phyloP scores from a whole-genome alignment of 1,140 invertebrate genomes.

The Camponotus floridanus region DNA sequence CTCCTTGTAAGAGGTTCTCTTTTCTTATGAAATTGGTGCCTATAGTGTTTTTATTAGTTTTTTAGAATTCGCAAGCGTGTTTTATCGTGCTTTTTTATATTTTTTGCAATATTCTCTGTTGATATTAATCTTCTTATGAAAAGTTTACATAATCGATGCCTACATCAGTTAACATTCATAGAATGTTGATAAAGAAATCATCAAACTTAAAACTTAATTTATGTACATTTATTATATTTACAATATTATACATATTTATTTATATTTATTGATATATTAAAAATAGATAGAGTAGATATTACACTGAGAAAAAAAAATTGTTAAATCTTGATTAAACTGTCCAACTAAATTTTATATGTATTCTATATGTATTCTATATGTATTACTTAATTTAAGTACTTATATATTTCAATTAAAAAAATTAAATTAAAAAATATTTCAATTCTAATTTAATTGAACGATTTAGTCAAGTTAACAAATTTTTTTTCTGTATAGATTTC shows the following conservation, averaged over 20 bases:
- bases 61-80: neutral
- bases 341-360: too few relatives aligned
- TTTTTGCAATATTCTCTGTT: neutral
- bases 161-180: slow-evolving; percentile 9
- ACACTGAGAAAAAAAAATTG: too few relatives aligned
- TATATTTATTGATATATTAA: neutral
- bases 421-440: too few relatives aligned
- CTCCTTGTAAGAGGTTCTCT: neutral
- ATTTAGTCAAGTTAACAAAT: too few relatives aligned
- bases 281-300: neutral
- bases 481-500: neutral
- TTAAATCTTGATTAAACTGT: too few relatives aligned
- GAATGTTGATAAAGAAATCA: neutral
- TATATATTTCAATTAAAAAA: too few relatives aligned
- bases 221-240: too few relatives aligned
- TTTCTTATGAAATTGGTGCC: neutral
- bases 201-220: neutral
- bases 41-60: too few relatives aligned
- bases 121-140: neutral
- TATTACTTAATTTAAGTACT: too few relatives aligned
- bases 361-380: too few relatives aligned
- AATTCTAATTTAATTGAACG: too few relatives aligned
- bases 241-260: neutral
- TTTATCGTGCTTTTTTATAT: slow-evolving; percentile 8
- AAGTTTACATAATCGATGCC: neutral